Evolutionary conservation across 2,113 vertebrate species (phyloP).

Genomic region (Hemibagrus wyckioides): DNA sequence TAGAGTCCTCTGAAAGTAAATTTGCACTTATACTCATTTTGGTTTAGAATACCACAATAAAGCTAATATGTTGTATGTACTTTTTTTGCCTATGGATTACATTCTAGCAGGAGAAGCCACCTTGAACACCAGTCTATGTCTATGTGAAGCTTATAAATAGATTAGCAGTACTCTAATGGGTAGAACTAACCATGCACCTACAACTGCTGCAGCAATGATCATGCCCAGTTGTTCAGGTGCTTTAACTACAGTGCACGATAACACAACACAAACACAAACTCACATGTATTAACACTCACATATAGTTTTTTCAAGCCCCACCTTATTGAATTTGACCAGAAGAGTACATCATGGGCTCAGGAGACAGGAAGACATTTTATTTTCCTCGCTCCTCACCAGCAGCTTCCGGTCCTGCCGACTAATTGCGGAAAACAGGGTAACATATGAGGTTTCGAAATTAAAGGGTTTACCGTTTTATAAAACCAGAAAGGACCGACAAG

Average conservation of each 20-base stretch:
- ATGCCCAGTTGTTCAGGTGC: conserved; percentile 38
- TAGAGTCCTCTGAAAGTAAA: not conserved
- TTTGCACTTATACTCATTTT: not conserved
- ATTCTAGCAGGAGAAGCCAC: conserved; percentile 25
- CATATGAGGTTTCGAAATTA: not conserved
- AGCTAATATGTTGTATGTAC: conserved; percentile 1
- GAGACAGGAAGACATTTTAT: conserved; percentile 31
- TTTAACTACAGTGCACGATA: conserved; percentile 51
- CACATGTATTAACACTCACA: conserved; percentile 34
- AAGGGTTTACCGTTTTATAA: not conserved
- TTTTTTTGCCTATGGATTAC: conserved; percentile 28
- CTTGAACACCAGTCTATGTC: conserved; percentile 28
- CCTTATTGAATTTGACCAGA: conserved; percentile 16
- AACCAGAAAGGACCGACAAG: not conserved
- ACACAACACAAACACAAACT: conserved; percentile 46
- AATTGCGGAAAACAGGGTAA: not conserved
- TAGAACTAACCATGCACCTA: conserved; percentile 36
- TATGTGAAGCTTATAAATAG: conserved; percentile 46
- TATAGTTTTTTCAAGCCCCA: conserved; percentile 9
- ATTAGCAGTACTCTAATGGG: conserved; percentile 30
- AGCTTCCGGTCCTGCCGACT: not conserved
- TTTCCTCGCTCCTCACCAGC: conserved; percentile 28
- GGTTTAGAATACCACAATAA: conserved; percentile 33
- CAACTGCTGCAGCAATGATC: conserved; percentile 24
- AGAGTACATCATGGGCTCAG: conserved; percentile 19